Base-by-base conservation (phyloP, 2,888 invertebrate genomes). In the Siphlonurus alternatus region DNA sequence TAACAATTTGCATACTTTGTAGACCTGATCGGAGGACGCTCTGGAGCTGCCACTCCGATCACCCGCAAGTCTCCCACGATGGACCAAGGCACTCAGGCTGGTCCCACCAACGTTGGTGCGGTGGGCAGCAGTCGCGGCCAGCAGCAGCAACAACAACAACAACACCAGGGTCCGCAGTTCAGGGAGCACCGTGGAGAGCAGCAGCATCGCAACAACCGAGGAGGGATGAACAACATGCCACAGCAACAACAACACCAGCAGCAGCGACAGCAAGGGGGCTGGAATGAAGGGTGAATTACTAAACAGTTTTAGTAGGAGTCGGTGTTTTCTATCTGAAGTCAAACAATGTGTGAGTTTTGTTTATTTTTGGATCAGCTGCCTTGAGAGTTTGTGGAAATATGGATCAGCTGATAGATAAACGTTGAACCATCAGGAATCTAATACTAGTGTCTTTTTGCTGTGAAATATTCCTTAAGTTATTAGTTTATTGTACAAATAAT, bases 1-100 rank as follows among this genome's bases (percentile, higher is more conserved):
- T n/a, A n/a, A n/a, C n/a, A n/a, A n/a, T n/a, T n/a, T n/a, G n/a
- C n/a, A n/a, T n/a, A n/a, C n/a, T n/a, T n/a, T 38, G 75, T 87
- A 74, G 88, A 88, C 75, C 78, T 88, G 70, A 83, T 88, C 71
- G 83, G 85, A 66, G 83, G 83, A 66, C 82, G 91, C 64, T 88
- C 90, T 63, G 87, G 86, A 65, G 90, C 91, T 1, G 91, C 92
- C 10, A 87, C 87, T 3, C 85, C 87, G 66, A 79, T 83, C 53
- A 78, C 81, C 68, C 82, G 90, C 71, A 91, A 89, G 76, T 92
- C 92, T 70, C 90, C 92, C 63, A 89, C 91, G 1, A 83, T 85
- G 69, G 93, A 94, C 75, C 89, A 92, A 76, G 86, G 88, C 67
- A 86, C 87, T 60, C 92, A 92, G 78, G 87, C 60, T 15, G 60